Percentiles rank a stretch among this genome's conserved stretches.
These are phyloP conservation scores for Leontocebus nigricollis DNA, from an alignment of 2,797 vertebrate genomes.

Conservation along the genomic window DNA sequence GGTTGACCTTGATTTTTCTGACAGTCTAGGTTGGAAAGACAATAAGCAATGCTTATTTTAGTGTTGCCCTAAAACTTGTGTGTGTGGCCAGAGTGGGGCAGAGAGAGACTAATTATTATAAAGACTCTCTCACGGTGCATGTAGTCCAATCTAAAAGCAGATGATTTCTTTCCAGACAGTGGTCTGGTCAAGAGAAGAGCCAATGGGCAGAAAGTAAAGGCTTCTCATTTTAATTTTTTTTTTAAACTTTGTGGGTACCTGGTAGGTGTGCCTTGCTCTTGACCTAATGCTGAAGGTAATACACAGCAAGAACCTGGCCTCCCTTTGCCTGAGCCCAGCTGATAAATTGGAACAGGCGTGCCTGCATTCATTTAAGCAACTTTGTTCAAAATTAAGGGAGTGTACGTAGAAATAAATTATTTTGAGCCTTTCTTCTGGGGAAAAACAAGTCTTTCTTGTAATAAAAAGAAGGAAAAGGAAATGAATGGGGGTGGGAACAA, in stretches of 20 bases:
- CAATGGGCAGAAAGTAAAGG: neutral
- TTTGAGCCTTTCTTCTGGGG: slow-evolving; percentile 49
- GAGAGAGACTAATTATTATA: neutral
- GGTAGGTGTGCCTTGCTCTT: neutral
- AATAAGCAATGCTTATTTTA: neutral
- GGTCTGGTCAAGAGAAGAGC: neutral
- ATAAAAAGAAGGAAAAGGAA: slow-evolving; percentile 60
- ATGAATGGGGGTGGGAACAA: slow-evolving; percentile 30
- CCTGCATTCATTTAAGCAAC: slow-evolving; percentile 14
- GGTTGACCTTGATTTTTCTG: neutral
- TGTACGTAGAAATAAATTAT: slow-evolving; percentile 67
- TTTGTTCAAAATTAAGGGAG: slow-evolving; percentile 42
- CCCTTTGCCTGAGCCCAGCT: neutral
- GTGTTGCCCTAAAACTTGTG: neutral
- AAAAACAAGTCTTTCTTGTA: neutral
- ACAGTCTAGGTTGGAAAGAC: neutral
- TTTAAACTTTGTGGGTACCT: neutral
- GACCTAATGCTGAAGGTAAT: neutral
- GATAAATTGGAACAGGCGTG: neutral
- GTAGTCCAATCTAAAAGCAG: neutral
- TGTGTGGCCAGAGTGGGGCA: neutral
- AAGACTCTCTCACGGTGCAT: neutral
- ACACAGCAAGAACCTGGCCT: neutral
- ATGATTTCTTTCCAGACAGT: neutral
- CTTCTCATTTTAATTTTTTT: neutral